Evolutionary conservation across 2,888 invertebrate species (phyloP), one percentile per base, ranked within the genome.

Genomic region (Sesia apiformis): DNA sequence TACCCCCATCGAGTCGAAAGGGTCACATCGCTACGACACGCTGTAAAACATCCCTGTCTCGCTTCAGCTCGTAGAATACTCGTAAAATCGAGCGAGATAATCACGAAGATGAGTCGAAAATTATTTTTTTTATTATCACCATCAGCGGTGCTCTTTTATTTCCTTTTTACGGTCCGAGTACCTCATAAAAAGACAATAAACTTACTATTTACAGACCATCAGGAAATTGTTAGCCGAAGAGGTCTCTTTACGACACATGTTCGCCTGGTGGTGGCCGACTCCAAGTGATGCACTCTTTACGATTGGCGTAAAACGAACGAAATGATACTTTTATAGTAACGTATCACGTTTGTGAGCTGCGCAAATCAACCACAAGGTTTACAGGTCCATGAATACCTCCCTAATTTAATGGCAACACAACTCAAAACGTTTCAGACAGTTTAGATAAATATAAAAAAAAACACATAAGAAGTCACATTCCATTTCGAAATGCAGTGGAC

Each of bases 131-230:
- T 89, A 89, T 89, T 89, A 89, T 87, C 90, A 85, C 90, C 88
- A 89, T 86, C 89, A 88, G 90, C 87, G 89, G 89, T 87, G 89
- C 90, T 86, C 88, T 90, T 90, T 90, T 90, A 90, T 90, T 90
- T 89, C 90, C 84, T 90, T 90, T 90, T 90, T 90, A 90, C 87
- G 89, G 87, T 87, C 88, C 85, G 88, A 90, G 90, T 90, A 90
- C 89, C 90, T 90, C 90, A 90, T 90, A 90, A 90, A 90, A 90
- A 88, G 85, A 89, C 89, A 89, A 85, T 90, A 90, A 90, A 90
- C 88, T 89, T 89, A 89, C 89, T 90, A 90, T 90, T 90, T 90
- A 90, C 89, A 90, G 90, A 88, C 89, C 89, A 89, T 89, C 89
- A 88, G 89, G 89, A 89, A 89, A 89, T 89, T 89, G 89, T 89